These are phyloP conservation scores for Hylaeus anthracinus DNA, from an alignment of 1,140 invertebrate genomes.

Conservation along the genomic window DNA sequence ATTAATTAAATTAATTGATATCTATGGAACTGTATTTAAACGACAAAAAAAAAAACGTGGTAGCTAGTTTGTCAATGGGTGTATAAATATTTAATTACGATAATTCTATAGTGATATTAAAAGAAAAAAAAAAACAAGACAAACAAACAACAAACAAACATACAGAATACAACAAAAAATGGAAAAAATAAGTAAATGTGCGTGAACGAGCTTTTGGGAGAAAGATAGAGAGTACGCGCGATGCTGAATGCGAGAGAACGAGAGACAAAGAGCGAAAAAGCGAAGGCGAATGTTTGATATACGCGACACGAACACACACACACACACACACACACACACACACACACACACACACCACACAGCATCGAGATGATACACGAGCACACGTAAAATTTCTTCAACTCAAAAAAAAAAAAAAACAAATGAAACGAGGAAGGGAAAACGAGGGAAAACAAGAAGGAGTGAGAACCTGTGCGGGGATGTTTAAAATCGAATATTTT, in stretches of 20 bases:
- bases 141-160: slow-evolving; percentile 43
- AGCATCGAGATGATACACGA: slow-evolving; percentile 10
- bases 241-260: background rate
- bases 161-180: slow-evolving; percentile 23
- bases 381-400: slow-evolving; percentile 46
- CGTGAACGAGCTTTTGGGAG: slow-evolving; percentile 13
- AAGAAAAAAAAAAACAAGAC: slow-evolving; percentile 13
- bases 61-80: slow-evolving; percentile 79
- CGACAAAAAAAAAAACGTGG: slow-evolving; percentile 73
- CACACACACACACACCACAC: slow-evolving; percentile 11
- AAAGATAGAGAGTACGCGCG: background rate
- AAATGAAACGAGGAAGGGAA: slow-evolving; percentile 9
- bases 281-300: slow-evolving; percentile 10
- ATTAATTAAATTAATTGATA: slow-evolving; percentile 79
- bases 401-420: slow-evolving; percentile 25
- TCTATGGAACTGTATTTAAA: slow-evolving; percentile 78
- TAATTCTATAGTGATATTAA: slow-evolving; percentile 71
- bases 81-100: slow-evolving; percentile 80
- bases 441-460: slow-evolving; percentile 24
- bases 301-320: slow-evolving; percentile 45
- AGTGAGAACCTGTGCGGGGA: slow-evolving; percentile 30
- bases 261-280: slow-evolving; percentile 22
- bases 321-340: slow-evolving; percentile 47
- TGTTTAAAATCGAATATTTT: slow-evolving; percentile 38
- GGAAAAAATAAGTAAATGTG: slow-evolving; percentile 6